Base-by-base conservation (phyloP, 2,113 vertebrate genomes). In the Oncorhynchus keta region DNA sequence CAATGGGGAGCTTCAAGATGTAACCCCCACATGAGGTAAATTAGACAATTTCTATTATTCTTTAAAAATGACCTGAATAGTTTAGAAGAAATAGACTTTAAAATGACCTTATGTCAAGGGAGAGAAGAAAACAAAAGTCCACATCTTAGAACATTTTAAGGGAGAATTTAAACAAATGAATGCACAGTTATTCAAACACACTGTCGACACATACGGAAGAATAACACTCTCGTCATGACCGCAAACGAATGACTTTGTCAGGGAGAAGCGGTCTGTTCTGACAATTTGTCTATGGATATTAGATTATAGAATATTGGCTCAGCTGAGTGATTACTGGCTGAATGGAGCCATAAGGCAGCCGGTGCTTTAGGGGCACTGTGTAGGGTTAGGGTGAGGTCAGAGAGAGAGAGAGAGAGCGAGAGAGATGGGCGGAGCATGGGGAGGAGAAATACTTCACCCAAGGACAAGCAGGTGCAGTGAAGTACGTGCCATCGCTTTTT, bases 31-130 rank as follows among this genome's bases (percentile, higher is more conserved):
- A 90, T 92, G 90, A 89, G 91, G 89, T 90, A 91, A 92, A 93
- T 93, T 90, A 93, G 85, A 90, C 91, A 85, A 88, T 89, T 92
- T 91, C 85, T 87, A 89, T 90, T 92, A 91, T 89, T 91, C 79
- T 86, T 84, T 82, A 90, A 90, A 83, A 89, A 90, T 85, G 83
- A 85, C 76, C 62, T 28, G 78, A 79, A 79, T 81, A 85, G 81
- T 85, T 85, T 84, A 70, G 77, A 57, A 84, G n/a, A 90, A 87
- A 90, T 67, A 90, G 76, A 79, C 85, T 84, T 87, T 89, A 71
- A 85, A 87, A 86, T 84, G 76, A 90, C 84, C 83, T n/a, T 45
- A 45, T 22, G 39, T 48, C 35, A 48, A 48, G 12, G 39, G 18
- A 68, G 8, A 45, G 39, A 45, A 45, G 39, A 45, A 32, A 68